Conservation (phyloP, 2,113 vertebrate genomes). For the Morphnarchus princeps region DNA sequence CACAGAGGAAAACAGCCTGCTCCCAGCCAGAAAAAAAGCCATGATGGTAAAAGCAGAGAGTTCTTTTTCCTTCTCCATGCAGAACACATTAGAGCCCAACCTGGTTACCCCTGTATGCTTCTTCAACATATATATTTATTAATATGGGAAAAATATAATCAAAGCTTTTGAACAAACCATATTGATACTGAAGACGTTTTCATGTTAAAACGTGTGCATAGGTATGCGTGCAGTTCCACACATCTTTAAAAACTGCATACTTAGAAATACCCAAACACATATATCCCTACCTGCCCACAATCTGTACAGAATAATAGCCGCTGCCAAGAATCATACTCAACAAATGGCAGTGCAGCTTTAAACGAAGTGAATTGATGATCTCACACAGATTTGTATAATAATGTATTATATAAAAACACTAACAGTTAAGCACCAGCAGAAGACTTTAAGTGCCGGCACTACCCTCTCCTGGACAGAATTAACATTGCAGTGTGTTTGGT, state of each 20-base stretch:
- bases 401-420: background rate
- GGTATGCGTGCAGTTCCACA: background rate
- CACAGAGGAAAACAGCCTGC: background rate
- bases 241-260: background rate
- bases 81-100: background rate
- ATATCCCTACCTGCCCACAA: background rate
- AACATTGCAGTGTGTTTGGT: background rate
- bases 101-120: background rate
- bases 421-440: background rate
- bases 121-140: background rate
- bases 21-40: background rate
- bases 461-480: background rate
- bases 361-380: background rate
- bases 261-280: background rate
- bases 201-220: fast-evolving
- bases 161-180: background rate
- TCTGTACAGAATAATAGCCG: background rate
- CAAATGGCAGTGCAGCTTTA: background rate
- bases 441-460: background rate
- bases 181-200: background rate
- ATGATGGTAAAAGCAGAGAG: background rate
- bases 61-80: background rate
- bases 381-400: background rate
- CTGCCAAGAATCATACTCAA: background rate
- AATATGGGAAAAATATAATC: background rate